phyloP scores from a whole-genome alignment of 2,113 vertebrate species.

The Muntiacus muntjak region DNA sequence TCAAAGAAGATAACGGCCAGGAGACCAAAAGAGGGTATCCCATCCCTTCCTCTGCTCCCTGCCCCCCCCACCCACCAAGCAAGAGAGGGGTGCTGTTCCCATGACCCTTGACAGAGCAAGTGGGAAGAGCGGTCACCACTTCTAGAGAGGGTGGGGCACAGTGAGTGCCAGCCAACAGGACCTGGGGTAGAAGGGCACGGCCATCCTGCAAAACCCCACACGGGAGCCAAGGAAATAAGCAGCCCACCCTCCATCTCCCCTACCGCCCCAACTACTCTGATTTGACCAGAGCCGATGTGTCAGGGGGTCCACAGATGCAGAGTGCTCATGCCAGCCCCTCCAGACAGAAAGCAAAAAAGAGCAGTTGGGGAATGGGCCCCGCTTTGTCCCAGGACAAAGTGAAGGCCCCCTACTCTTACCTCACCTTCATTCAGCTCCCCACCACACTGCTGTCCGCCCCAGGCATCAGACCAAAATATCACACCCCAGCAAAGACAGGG shows the following conservation, averaged over 20 bases:
- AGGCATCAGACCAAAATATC: background rate
- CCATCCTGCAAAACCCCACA: background rate
- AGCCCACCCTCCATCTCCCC: background rate
- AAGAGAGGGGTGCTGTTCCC: background rate
- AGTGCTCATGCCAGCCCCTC: background rate
- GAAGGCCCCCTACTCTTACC: background rate
- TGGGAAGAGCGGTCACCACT: background rate
- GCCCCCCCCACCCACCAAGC: background rate
- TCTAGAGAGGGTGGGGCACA: background rate
- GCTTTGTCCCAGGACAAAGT: background rate
- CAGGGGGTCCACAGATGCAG: background rate
- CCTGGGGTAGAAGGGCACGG: background rate
- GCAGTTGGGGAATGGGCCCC: background rate
- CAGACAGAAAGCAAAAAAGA: background rate
- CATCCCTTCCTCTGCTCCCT: background rate
- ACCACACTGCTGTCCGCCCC: background rate
- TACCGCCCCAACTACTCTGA: background rate
- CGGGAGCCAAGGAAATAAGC: background rate
- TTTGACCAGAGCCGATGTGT: background rate
- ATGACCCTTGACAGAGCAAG: background rate
- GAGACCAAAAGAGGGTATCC: background rate
- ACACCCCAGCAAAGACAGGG: background rate
- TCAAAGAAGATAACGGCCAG: background rate
- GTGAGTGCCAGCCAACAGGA: background rate
- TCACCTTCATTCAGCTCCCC: background rate